Percentiles rank a stretch among this genome's conserved stretches.
These are phyloP conservation scores for Cataglyphis rosenhaueri DNA, from an alignment of 2,888 invertebrate genomes.

Conservation along the genomic window DNA sequence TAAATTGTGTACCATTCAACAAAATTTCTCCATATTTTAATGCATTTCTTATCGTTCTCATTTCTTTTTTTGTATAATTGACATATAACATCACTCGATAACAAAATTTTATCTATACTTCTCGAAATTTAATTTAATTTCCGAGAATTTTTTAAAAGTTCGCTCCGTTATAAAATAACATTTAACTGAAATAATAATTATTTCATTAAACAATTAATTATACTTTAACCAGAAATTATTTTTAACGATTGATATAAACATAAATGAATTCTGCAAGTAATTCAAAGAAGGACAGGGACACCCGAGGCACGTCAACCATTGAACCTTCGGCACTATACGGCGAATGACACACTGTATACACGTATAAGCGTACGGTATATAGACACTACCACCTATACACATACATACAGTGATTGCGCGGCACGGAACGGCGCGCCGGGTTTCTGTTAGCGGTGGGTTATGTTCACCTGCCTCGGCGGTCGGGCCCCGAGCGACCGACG, in stretches of 20 bases:
- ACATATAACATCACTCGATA: neutral
- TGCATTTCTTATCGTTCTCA: neutral
- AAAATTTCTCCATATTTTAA: neutral
- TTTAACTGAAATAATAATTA: neutral
- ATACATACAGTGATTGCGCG: conserved; percentile 19
- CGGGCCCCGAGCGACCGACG: conserved; percentile 66
- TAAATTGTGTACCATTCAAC: neutral
- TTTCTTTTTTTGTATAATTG: neutral
- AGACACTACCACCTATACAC: conserved; percentile 44
- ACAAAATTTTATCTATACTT: neutral
- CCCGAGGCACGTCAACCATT: conserved; percentile 65
- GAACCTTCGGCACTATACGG: conserved; percentile 59
- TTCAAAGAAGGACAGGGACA: neutral
- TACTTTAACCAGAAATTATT: neutral
- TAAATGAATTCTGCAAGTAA: neutral
- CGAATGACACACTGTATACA: conserved; percentile 57
- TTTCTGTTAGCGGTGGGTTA: conserved; percentile 79
- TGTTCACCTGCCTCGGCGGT: conserved; percentile 83
- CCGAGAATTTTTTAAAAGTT: neutral
- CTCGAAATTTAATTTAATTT: neutral
- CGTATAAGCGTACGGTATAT: conserved; percentile 61
- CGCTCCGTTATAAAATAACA: neutral
- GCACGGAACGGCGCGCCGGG: conserved; percentile 69
- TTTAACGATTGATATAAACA: neutral
- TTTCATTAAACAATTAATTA: neutral